Base-by-base conservation (phyloP, 2,113 vertebrate species). In the Platichthys stellatus region DNA sequence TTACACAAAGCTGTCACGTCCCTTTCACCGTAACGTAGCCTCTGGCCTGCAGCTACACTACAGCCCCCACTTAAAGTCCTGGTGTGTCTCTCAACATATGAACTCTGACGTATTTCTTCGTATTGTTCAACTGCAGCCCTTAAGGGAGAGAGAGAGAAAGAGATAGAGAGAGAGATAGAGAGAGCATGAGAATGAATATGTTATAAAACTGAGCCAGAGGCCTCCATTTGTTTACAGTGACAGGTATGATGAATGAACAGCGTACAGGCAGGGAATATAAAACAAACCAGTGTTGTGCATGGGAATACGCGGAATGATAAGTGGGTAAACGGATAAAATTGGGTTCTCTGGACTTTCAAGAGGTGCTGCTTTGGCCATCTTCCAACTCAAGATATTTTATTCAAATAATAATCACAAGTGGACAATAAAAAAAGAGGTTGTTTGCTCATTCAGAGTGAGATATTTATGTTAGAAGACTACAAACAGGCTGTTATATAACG, bases 1-100 rank as follows among this genome's bases (percentile, higher is more conserved):
- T 88, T 88, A 89, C 78, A 83, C 90, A 91, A 92, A 87, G 74
- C 81, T 78, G 67, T 82, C 85, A 74, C 58, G 66, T 82, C 59
- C 70, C 69, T 83, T 64, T 73, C 59, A 56, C 49, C 67, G 62
- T 81, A 70, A 74, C 70, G 76, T 14, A 77, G 74, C 71, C 43
- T 51, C 63, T 69, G 45, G 79, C 90, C 84, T 71, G 80, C 53
- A 85, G 91, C 88, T 74, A 66, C 68, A 68, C 53, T 21, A 35
- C 2, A 71, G 63, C 54, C 62, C 47, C 72, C 78, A 78, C 75
- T 87, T 85, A 68, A 70, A 77, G 40, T 24, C 57, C 35, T 71
- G 88, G 78, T 69, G 43, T 63, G 66, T 83, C 31, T 81, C 67
- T 20, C 45, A 80, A 78, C 69, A 82, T 83, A 63, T 70, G 80